Conservation (phyloP, 1,140 invertebrate genomes). For the Atta colombica region DNA sequence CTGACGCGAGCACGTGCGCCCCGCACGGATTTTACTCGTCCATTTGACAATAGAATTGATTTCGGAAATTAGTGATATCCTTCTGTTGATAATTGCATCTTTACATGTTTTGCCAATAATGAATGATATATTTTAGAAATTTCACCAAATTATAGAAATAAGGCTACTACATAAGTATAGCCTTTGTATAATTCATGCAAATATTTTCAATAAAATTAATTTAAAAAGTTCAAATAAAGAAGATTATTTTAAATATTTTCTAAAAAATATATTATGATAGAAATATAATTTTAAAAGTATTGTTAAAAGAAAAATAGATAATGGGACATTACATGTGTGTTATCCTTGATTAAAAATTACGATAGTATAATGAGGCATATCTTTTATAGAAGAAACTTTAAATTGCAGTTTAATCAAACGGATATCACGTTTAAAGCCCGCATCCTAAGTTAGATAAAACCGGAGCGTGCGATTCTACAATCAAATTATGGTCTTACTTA, state of each 20-base stretch:
- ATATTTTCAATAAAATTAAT: not conserved
- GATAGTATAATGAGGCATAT: not conserved
- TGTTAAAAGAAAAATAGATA: not conserved
- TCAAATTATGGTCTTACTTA: constrained; percentile 21
- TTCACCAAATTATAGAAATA: not conserved
- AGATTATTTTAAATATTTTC: not conserved
- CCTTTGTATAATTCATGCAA: not conserved
- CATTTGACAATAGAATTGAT: constrained; percentile 39
- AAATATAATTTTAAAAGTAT: not conserved
- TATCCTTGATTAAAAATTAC: not conserved
- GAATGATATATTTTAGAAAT: not conserved
- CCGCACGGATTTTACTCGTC: constrained; percentile 19
- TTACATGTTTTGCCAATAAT: not conserved
- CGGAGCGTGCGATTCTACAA: constrained; percentile 15
- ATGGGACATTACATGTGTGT: not conserved
- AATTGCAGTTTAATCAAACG: constrained; percentile 28
- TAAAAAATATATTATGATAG: not conserved
- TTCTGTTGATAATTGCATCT: not conserved
- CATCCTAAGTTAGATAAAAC: constrained; percentile 26
- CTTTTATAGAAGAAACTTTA: constrained; percentile 20
- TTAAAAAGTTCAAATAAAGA: not conserved
- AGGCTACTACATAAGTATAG: not conserved
- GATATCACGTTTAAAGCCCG: constrained; percentile 13
- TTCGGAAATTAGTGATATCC: constrained; percentile 9
- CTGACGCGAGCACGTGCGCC: constrained; percentile 27